Conservation (phyloP, 2,113 vertebrate species). For the Todiramphus chloris region DNA sequence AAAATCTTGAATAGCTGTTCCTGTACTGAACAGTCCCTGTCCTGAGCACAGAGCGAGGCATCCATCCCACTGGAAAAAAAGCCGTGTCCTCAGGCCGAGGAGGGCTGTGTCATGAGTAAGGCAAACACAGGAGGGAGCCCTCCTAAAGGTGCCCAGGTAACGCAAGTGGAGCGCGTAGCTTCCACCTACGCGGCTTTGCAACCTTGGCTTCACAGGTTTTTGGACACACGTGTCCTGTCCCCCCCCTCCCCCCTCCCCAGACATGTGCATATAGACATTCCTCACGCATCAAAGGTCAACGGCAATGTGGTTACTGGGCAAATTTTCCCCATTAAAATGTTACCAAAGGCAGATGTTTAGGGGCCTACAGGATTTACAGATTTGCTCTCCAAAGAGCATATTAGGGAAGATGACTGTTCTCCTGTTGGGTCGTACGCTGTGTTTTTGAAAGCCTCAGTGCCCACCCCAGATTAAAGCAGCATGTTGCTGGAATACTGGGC, state of each 20-base stretch:
- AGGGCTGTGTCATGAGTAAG: not conserved
- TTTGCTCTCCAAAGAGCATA: conserved; percentile 57
- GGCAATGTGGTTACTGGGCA: conserved; percentile 50
- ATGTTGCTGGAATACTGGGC: conserved; percentile 66
- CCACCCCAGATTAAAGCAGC: conserved; percentile 70
- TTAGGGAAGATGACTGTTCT: conserved; percentile 48
- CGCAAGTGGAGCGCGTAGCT: rapidly evolving
- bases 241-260: not conserved
- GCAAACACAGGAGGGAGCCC: conserved; percentile 40
- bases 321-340: conserved; percentile 64
- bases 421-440: conserved; percentile 38
- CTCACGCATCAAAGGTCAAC: conserved; percentile 58
- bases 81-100: not conserved
- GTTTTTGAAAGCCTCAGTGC: conserved; percentile 60
- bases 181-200: not conserved
- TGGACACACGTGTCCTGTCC: rapidly evolving
- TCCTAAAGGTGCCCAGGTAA: conserved; percentile 53
- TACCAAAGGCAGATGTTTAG: conserved; percentile 70
- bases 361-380: conserved; percentile 67
- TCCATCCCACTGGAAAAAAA: not conserved
- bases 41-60: not conserved
- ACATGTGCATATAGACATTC: conserved; percentile 16
- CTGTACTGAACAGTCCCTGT: not conserved
- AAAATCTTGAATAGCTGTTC: conserved; percentile 35
- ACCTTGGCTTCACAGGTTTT: not conserved